Conservation (phyloP, 2,888 invertebrate species). For the Erebia epiphron region DNA sequence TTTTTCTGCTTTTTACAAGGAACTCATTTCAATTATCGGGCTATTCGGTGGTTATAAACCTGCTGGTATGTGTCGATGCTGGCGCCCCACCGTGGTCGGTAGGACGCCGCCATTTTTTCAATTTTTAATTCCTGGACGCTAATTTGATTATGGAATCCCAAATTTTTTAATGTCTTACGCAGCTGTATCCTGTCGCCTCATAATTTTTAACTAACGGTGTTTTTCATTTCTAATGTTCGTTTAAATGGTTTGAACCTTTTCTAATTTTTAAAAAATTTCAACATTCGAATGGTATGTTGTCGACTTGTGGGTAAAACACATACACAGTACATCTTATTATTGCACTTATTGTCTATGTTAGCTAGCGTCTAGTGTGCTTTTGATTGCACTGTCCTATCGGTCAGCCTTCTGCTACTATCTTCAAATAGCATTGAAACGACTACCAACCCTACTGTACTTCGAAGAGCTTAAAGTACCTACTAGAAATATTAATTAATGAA, state of each 20-base stretch:
- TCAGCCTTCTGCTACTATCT: too few relatives aligned
- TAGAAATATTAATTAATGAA: neutral
- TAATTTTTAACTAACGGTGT: conserved; percentile 66
- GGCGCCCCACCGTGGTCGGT: conserved; percentile 75
- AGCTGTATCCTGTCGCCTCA: conserved; percentile 72
- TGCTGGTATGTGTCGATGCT: conserved; percentile 73
- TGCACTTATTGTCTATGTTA: too few relatives aligned
- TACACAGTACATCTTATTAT: too few relatives aligned
- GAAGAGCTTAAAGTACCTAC: too few relatives aligned
- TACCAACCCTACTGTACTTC: too few relatives aligned
- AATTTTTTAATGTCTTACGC: conserved; percentile 57
- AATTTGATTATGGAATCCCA: conserved; percentile 78
- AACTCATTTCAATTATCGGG: conserved; percentile 83
- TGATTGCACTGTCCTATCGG: too few relatives aligned
- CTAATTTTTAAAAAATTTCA: conserved; percentile 6
- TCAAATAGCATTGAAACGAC: too few relatives aligned
- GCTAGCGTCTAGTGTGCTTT: too few relatives aligned
- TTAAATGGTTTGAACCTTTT: conserved; percentile 23
- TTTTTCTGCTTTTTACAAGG: conserved; percentile 82
- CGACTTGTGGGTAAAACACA: neutral
- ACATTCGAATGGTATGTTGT: neutral
- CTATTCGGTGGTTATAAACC: conserved; percentile 80
- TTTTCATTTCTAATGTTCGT: conserved; percentile 41
- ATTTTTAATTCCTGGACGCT: conserved; percentile 75
- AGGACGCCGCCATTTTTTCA: conserved; percentile 63